Evolutionary conservation across 2,888 invertebrate genomes (phyloP), one percentile per base, ranked within the genome.

Genomic region (Scaptomyza parva): DNA sequence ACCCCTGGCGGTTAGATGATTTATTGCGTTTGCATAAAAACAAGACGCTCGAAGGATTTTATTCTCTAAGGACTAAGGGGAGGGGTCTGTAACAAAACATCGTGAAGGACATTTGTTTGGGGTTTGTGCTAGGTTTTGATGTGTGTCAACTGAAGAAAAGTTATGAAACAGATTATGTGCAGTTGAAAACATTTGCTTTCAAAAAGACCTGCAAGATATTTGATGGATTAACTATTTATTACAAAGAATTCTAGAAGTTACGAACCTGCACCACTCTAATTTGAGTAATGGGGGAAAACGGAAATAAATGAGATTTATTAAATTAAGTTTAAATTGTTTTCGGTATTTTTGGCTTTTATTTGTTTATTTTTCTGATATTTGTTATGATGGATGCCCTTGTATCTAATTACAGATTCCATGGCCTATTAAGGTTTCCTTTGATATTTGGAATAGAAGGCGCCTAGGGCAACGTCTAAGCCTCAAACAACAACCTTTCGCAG

Each of bases 21-120:
- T 75, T 75, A 75, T 75, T 55, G 67, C 45, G 51, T 66, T 40
- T 60, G 45, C 43, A 54, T 54, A 30, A 28, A 39, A 45, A 50
- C 9, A n/a, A n/a, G 75, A 64, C 63, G 55, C 39, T 70, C 67
- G 30, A 75, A 64, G 55, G 75, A 64, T 64, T 70, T 58, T 66
- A 63, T 70, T 52, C n/a, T n/a, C n/a, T n/a, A n/a, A n/a, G n/a
- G n/a, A n/a, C n/a, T n/a, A n/a, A n/a, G n/a, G n/a, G 28, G 12
- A 39, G 62, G 43, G 40, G 43, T n/a, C n/a, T n/a, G 37, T 44
- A 45, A 57, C 4, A 33, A 6, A 33, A 14, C 1, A 12, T 14
- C 35, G n/a, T n/a, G n/a, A n/a, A 30, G 35, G 30, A 30, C 45
- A 55, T 47, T 45, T 35, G 35, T 18, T 28, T 17, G 47, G 47